Conservation (phyloP, 2,888 invertebrate species). For the Maniola hyperantus region DNA sequence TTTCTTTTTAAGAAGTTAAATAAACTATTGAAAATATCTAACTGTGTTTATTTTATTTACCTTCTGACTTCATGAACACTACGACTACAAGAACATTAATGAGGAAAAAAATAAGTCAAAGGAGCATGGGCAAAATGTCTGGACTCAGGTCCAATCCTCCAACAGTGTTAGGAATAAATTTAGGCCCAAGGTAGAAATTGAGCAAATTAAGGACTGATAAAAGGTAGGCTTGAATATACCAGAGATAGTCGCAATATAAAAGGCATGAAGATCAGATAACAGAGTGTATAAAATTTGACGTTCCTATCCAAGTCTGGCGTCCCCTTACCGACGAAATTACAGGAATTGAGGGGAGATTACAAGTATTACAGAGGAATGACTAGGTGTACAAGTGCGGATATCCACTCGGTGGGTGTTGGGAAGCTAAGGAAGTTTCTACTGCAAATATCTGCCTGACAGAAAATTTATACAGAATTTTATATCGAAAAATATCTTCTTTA, state of each 20-base stretch:
- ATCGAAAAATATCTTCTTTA: too few relatives aligned
- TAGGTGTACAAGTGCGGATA: constrained; percentile 32
- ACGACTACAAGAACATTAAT: not conserved
- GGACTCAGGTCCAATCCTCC: too few relatives aligned
- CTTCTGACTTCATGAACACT: not conserved
- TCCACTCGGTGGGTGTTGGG: constrained; percentile 26
- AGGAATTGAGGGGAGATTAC: constrained; percentile 53
- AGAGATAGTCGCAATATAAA: not conserved
- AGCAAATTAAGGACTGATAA: too few relatives aligned
- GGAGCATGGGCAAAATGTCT: too few relatives aligned
- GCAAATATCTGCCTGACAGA: not conserved
- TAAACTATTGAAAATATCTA: constrained; percentile 63
- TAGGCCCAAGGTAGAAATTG: too few relatives aligned
- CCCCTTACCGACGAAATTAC: constrained; percentile 47
- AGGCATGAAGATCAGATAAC: not conserved
- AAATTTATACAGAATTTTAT: too few relatives aligned
- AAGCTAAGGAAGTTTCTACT: not conserved
- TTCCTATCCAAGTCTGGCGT: not conserved
- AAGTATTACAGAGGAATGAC: constrained; percentile 42
- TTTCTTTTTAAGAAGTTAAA: constrained; percentile 72
- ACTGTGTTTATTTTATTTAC: constrained; percentile 35
- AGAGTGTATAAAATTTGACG: constrained; percentile 8
- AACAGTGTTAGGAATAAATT: too few relatives aligned
- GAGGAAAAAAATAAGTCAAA: not conserved
- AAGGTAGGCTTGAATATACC: not conserved